Evolutionary conservation across 1,140 invertebrate species (phyloP).

Genomic region (Ylistrum balloti): DNA sequence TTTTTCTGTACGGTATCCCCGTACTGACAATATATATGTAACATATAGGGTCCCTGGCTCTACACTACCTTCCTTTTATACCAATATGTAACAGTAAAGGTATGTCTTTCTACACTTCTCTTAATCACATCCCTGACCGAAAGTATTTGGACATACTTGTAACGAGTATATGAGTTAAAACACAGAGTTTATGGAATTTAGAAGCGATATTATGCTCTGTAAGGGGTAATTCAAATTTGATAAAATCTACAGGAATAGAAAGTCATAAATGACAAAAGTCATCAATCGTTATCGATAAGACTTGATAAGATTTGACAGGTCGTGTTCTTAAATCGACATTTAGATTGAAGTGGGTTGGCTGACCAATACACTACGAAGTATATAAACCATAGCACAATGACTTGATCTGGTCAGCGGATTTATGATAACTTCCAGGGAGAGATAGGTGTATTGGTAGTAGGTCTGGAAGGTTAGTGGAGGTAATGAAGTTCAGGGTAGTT

Average conservation of each 20-base stretch:
- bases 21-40: too few species aligned
- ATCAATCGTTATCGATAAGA: slow-evolving; percentile 40
- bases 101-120: too few species aligned
- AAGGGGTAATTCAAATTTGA: background rate
- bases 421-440: background rate
- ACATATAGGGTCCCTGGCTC: too few species aligned
- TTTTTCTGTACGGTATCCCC: too few species aligned
- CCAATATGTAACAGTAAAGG: too few species aligned
- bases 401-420: background rate
- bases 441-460: too few species aligned
- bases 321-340: slow-evolving; percentile 15
- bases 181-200: slow-evolving; percentile 1
- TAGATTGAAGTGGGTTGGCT: background rate
- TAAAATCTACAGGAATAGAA: background rate
- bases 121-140: too few species aligned
- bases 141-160: background rate
- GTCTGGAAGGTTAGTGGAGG: too few species aligned
- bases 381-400: background rate
- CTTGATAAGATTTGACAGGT: slow-evolving; percentile 32
- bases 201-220: background rate
- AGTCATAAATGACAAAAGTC: slow-evolving; percentile 1
- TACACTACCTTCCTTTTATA: too few species aligned
- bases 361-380: background rate
- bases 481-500: too few species aligned
- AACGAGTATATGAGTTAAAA: background rate